phyloP scores from a whole-genome alignment of 1,140 invertebrate species.

The Cydia splendana region DNA sequence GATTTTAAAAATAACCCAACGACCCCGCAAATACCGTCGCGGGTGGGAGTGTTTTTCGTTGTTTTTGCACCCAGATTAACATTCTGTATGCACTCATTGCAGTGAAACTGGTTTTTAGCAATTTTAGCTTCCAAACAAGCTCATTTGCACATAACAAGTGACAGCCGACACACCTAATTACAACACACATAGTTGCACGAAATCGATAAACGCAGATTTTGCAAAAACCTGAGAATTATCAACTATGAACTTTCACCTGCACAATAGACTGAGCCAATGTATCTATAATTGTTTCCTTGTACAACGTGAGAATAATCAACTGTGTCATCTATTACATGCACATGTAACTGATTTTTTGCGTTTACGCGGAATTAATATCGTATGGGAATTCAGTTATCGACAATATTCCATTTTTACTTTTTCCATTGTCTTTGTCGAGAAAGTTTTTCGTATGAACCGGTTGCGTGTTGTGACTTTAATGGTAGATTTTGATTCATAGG shows the following conservation, averaged over 20 bases:
- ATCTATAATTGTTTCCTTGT: slow-evolving; percentile 43
- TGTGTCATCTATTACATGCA: slow-evolving; percentile 35
- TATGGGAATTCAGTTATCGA: slow-evolving; percentile 32
- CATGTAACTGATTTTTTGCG: slow-evolving; percentile 20
- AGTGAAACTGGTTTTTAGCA: slow-evolving; percentile 16
- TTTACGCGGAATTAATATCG: slow-evolving; percentile 30
- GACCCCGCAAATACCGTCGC: background rate
- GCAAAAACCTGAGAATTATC: slow-evolving; percentile 37
- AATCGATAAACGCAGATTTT: background rate
- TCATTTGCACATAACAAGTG: slow-evolving; percentile 13
- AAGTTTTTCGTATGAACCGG: slow-evolving; percentile 23
- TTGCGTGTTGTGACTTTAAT: slow-evolving; percentile 28
- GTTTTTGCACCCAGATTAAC: slow-evolving; percentile 11
- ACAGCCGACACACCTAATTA: slow-evolving; percentile 17
- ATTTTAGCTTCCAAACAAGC: slow-evolving; percentile 14
- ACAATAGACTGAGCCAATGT: slow-evolving; percentile 45
- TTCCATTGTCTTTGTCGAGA: slow-evolving; percentile 30
- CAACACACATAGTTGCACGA: slow-evolving; percentile 18
- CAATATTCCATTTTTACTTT: slow-evolving; percentile 30
- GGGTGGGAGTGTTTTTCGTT: slow-evolving; percentile 15
- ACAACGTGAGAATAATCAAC: slow-evolving; percentile 40
- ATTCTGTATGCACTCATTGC: slow-evolving; percentile 16
- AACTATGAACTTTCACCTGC: slow-evolving; percentile 69
- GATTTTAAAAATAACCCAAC: slow-evolving; percentile 19
- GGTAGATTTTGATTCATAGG: slow-evolving; percentile 18